Percentiles rank a stretch among this genome's conserved stretches.
Conservation (phyloP, 1,140 invertebrate species). For the Dreissena polymorpha region DNA sequence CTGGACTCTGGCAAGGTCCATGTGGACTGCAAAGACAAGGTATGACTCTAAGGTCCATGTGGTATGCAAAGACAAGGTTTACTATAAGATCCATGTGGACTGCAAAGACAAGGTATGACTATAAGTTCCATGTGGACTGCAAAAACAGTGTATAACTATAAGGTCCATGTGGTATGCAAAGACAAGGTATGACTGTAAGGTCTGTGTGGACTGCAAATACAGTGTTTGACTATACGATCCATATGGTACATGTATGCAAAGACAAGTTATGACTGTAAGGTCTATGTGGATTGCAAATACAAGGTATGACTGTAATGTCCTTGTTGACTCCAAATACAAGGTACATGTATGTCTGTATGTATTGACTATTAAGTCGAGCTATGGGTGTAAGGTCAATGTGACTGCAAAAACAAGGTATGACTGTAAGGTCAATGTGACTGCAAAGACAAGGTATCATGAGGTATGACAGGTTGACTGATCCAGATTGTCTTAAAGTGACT, state of each 20-base stretch:
- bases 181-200: constrained; percentile 94
- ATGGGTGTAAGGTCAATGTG: constrained; percentile 92
- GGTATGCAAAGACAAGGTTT: constrained; percentile 95
- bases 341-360: constrained; percentile 93
- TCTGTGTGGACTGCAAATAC: constrained; percentile 95
- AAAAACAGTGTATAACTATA: constrained; percentile 94
- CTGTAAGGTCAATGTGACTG: constrained; percentile 95
- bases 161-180: constrained; percentile 95
- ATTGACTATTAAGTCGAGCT: constrained; percentile 96
- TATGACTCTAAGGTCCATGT: constrained; percentile 94
- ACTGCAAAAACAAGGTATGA: constrained; percentile 95
- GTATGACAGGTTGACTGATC: no score
- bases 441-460: constrained; percentile 92
- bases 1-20: constrained; percentile 95
- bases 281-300: constrained; percentile 95
- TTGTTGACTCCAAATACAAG: constrained; percentile 95
- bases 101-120: constrained; percentile 93
- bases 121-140: constrained; percentile 95
- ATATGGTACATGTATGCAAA: constrained; percentile 95
- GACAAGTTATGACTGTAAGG: constrained; percentile 94
- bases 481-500: no score
- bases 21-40: constrained; percentile 95
- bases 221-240: constrained; percentile 95
- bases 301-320: constrained; percentile 95
- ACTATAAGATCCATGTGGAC: constrained; percentile 95